These are phyloP conservation scores for Hedychridium roseum DNA, from an alignment of 2,888 invertebrate genomes.

Conservation along the genomic window DNA sequence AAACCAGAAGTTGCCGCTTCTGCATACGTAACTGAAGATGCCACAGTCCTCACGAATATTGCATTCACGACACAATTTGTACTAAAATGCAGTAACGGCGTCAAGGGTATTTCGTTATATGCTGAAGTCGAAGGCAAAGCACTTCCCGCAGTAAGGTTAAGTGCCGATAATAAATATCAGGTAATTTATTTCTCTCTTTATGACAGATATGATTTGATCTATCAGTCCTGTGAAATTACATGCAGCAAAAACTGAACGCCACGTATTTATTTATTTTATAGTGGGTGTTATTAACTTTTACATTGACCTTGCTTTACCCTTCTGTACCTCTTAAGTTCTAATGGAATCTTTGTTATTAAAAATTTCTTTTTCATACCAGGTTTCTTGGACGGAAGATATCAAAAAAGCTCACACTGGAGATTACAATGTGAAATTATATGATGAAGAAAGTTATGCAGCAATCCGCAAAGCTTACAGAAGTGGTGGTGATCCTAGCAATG, in stretches of 20 bases:
- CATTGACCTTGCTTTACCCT: conserved; percentile 33
- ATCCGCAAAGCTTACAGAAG: conserved; percentile 82
- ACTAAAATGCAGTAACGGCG: conserved; percentile 78
- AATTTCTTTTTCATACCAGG: conserved; percentile 65
- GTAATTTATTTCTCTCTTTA: conserved; percentile 65
- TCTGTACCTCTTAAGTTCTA: too few relatives aligned
- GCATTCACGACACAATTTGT: conserved; percentile 92
- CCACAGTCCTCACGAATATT: conserved; percentile 87
- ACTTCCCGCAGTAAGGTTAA: conserved; percentile 83
- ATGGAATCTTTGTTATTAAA: conserved; percentile 2
- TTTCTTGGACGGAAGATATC: conserved; percentile 93
- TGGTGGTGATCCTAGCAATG: conserved; percentile 73
- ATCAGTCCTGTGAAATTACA: background rate
- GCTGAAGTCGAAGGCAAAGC: conserved; percentile 89
- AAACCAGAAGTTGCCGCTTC: conserved; percentile 78
- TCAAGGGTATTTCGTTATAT: conserved; percentile 78
- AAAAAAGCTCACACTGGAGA: conserved; percentile 83
- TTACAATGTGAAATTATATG: conserved; percentile 82
- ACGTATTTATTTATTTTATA: background rate
- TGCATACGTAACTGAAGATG: conserved; percentile 91
- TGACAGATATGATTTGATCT: background rate
- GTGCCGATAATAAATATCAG: conserved; percentile 81
- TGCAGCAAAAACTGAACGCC: background rate
- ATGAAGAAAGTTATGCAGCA: conserved; percentile 91
- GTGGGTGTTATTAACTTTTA: background rate